Conservation (phyloP, 2,888 invertebrate genomes). For the Branchipolynoe longqiensis region DNA sequence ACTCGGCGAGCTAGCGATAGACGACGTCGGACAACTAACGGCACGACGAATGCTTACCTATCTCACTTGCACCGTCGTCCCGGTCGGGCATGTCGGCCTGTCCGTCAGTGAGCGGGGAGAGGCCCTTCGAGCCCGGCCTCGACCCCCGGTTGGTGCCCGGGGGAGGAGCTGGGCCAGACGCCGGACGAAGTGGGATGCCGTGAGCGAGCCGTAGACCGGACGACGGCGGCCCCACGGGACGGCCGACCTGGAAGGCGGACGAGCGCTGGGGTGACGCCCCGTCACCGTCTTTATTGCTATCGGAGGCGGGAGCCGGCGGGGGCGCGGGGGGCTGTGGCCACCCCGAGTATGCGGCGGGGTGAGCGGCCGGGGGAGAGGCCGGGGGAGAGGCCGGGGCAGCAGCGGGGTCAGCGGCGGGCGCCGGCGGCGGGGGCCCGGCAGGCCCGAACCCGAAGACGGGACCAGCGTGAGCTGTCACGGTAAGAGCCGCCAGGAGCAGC, state of each 20-base stretch:
- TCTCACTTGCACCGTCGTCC: neutral
- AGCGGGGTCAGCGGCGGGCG: too few species aligned
- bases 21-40: neutral
- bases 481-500: neutral
- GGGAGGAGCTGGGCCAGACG: neutral
- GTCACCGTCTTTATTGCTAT: too few species aligned
- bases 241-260: neutral
- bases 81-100: neutral
- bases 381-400: too few species aligned
- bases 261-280: neutral
- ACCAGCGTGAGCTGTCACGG: neutral
- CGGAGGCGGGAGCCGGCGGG: neutral
- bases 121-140: neutral
- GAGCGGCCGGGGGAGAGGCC: too few species aligned
- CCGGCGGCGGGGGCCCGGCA: too few species aligned
- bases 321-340: neutral
- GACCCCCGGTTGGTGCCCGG: neutral
- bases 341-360: neutral
- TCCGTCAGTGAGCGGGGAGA: neutral
- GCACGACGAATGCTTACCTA: neutral
- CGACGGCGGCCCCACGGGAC: neutral
- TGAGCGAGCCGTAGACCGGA: neutral
- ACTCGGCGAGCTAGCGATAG: too few species aligned
- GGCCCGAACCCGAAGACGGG: neutral
- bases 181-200: neutral